Conservation (phyloP, 2,113 vertebrate genomes). For the Felis catus region DNA sequence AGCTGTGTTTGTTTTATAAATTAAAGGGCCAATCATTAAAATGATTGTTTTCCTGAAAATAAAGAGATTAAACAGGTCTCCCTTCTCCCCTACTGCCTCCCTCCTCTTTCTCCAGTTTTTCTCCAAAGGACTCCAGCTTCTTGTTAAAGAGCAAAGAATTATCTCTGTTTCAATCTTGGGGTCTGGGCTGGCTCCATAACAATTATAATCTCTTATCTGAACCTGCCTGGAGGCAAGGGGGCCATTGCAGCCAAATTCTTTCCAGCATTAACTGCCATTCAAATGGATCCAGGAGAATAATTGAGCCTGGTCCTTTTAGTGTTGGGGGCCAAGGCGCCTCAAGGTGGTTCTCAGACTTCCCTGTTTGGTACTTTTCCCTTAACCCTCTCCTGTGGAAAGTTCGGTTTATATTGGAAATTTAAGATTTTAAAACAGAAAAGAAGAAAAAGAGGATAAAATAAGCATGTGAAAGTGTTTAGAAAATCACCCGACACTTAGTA, state of each 20-base stretch:
- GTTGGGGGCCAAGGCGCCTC: not conserved
- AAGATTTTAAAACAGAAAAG: not conserved
- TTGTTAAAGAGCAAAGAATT: conserved; percentile 67
- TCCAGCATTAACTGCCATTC: conserved; percentile 79
- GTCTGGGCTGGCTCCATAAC: conserved; percentile 66
- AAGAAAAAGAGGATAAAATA: not conserved
- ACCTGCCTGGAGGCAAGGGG: conserved; percentile 66
- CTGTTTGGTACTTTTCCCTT: not conserved
- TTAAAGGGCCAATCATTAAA: conserved; percentile 83
- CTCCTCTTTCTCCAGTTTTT: conserved; percentile 75
- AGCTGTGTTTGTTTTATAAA: conserved; percentile 86
- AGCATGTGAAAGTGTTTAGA: not conserved
- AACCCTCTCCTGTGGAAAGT: not conserved
- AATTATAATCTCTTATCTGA: conserved; percentile 80
- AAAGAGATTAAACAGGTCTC: conserved; percentile 74
- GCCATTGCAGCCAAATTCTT: conserved; percentile 76
- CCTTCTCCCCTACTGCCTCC: conserved; percentile 54
- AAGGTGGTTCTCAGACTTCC: conserved; percentile 16
- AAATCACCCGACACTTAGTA: not conserved
- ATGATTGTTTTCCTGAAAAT: conserved; percentile 83
- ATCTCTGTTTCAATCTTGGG: conserved; percentile 65
- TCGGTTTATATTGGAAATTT: not conserved
- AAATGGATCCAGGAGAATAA: conserved; percentile 77
- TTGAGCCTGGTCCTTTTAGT: conserved; percentile 73
- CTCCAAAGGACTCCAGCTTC: conserved; percentile 70